Conservation (phyloP, 2,113 vertebrate species). For the Microcebus ravelobensis region DNA sequence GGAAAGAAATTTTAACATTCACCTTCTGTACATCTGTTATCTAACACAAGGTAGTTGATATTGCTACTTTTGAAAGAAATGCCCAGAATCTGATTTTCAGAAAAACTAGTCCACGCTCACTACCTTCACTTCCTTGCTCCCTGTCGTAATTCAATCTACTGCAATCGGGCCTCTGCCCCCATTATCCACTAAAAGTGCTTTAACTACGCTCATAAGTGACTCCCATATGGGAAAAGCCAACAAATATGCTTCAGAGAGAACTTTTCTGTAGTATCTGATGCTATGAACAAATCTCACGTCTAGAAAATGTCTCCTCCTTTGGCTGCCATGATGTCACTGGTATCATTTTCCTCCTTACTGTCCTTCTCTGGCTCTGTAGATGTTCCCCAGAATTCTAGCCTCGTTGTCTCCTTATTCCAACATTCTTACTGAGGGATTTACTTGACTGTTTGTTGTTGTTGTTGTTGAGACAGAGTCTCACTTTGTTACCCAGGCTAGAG, state of each 20-base stretch:
- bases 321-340: background rate
- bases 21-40: background rate
- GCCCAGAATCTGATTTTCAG: background rate
- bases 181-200: background rate
- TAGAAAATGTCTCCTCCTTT: background rate
- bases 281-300: conserved; percentile 22
- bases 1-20: background rate
- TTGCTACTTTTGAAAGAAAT: background rate
- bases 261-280: background rate
- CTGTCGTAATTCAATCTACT: background rate
- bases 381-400: background rate
- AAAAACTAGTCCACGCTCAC: background rate
- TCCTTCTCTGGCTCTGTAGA: background rate
- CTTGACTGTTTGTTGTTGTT: background rate
- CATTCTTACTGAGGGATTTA: background rate
- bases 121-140: background rate
- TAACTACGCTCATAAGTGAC: background rate
- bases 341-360: background rate
- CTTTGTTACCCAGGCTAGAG: no score
- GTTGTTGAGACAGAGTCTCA: no score
- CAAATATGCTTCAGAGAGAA: background rate
- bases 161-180: background rate
- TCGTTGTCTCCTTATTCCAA: background rate
- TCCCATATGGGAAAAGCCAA: conserved; percentile 5
- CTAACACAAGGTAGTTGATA: background rate